Conservation (phyloP, 2,797 vertebrate species). For the Enteromius radiatus region DNA sequence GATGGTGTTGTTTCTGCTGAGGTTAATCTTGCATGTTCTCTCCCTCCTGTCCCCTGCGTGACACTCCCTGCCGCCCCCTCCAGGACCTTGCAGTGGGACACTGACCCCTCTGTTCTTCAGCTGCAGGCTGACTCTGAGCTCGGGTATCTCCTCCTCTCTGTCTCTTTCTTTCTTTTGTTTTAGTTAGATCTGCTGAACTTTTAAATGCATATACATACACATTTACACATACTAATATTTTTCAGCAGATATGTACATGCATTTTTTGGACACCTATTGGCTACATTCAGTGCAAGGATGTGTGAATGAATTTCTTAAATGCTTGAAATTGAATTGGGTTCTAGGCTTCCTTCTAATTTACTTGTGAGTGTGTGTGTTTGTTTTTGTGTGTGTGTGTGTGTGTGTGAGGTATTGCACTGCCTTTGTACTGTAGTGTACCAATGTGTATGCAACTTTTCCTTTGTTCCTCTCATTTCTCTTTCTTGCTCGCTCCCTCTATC, state of each 20-base stretch:
- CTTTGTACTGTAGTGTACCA: background rate
- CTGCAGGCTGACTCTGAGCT: slow-evolving; percentile 98
- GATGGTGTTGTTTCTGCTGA: slow-evolving; percentile 34
- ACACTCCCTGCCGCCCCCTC: slow-evolving; percentile 77
- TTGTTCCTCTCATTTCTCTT: slow-evolving; percentile 38
- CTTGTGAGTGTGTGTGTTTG: background rate
- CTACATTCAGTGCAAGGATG: background rate
- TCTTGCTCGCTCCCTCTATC: slow-evolving; percentile 24
- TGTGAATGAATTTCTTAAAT: background rate
- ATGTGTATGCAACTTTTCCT: slow-evolving; percentile 20
- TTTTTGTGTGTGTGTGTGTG: background rate
- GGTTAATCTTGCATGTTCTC: slow-evolving; percentile 80
- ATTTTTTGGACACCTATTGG: background rate
- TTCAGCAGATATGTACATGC: slow-evolving; percentile 13
- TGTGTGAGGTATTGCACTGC: slow-evolving; percentile 6
- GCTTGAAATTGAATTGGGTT: background rate
- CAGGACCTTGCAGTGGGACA: slow-evolving; percentile 99
- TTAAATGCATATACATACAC: background rate
- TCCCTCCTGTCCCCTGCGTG: slow-evolving; percentile 75
- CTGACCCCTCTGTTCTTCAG: slow-evolving; percentile 98
- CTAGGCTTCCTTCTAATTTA: background rate
- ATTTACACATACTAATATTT: background rate
- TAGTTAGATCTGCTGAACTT: background rate
- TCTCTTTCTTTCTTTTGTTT: slow-evolving; percentile 42
- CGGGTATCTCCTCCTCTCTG: slow-evolving; percentile 85